A percentile compares a stretch with the other conserved stretches of the same genome.
phyloP scores from a whole-genome alignment of 2,797 vertebrate species.

The Rhinophrynus dorsalis region DNA sequence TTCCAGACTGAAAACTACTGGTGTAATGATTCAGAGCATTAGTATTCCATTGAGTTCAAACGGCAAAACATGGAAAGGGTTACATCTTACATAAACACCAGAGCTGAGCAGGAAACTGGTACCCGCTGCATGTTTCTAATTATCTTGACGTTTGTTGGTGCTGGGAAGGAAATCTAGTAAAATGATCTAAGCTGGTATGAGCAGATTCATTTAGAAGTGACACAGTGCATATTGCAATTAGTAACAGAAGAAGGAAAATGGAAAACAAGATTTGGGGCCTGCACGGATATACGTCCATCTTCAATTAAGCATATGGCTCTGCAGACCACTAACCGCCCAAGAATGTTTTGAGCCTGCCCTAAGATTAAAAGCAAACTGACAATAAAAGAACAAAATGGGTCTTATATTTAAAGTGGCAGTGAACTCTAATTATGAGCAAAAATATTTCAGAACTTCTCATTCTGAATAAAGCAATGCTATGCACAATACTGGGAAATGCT shows the following conservation, averaged over 20 bases:
- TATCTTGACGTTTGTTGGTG: not conserved
- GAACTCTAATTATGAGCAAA: no score
- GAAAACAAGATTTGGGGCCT: not conserved
- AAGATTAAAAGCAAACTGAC: no score
- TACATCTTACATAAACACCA: not conserved
- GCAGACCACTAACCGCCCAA: no score
- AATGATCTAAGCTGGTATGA: slow-evolving; percentile 16
- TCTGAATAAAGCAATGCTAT: no score
- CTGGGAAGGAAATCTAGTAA: slow-evolving; percentile 15
- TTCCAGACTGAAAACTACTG: no score
- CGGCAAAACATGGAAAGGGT: slow-evolving; percentile 6
- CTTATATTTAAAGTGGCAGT: no score
- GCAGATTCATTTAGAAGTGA: slow-evolving; percentile 9
- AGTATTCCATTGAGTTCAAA: no score
- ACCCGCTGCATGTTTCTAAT: slow-evolving; percentile 38
- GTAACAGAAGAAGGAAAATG: not conserved
- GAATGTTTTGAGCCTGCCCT: no score
- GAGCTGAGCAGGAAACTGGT: slow-evolving; percentile 8
- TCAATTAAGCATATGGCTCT: not conserved
- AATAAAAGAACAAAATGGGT: no score
- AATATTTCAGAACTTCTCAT: no score
- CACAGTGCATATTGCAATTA: not conserved
- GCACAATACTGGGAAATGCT: no score
- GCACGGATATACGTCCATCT: not conserved
- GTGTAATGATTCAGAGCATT: no score